Percentiles rank a stretch among this genome's conserved stretches.
phyloP scores from a whole-genome alignment of 2,797 vertebrate genomes.

The Gymnocypris eckloni region DNA sequence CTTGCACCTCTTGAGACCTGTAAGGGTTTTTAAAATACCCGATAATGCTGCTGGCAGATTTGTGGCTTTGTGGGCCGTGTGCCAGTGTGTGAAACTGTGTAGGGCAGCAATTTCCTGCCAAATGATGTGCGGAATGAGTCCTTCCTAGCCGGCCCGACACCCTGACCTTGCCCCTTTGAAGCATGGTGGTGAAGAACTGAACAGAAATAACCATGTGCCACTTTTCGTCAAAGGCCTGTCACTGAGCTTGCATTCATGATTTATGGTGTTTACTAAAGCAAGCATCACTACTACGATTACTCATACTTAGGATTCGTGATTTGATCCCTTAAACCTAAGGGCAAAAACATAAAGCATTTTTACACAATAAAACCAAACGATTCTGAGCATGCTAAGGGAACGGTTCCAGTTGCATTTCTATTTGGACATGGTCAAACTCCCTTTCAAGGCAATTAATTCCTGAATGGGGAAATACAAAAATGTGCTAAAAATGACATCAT shows the following conservation, averaged over 20 bases:
- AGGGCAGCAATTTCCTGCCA: constrained; percentile 62
- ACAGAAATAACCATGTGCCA: constrained; percentile 51
- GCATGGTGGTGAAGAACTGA: constrained; percentile 29
- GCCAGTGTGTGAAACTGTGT: constrained; percentile 54
- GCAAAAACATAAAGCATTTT: constrained; percentile 16
- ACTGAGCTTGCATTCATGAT: neutral
- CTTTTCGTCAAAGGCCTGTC: constrained; percentile 31
- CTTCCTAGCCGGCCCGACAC: constrained; percentile 33
- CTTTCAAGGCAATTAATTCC: neutral
- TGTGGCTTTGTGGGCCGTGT: constrained; percentile 50
- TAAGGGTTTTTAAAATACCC: constrained; percentile 60
- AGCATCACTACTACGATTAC: neutral
- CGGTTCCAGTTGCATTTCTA: neutral
- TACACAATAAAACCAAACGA: neutral
- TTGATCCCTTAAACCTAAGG: constrained; percentile 1
- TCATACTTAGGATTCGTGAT: neutral
- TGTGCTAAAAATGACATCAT: neutral
- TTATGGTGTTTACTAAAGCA: constrained; percentile 5
- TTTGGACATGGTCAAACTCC: constrained; percentile 2
- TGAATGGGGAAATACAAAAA: neutral
- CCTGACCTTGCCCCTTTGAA: constrained; percentile 58
- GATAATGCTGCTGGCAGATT: constrained; percentile 56
- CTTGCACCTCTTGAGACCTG: constrained; percentile 45
- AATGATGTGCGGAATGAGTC: constrained; percentile 60
- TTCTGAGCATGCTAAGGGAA: neutral